Evolutionary conservation across 2,888 invertebrate species (phyloP), one percentile per base, ranked within the genome.

Genomic region (Folsomia manolachei): DNA sequence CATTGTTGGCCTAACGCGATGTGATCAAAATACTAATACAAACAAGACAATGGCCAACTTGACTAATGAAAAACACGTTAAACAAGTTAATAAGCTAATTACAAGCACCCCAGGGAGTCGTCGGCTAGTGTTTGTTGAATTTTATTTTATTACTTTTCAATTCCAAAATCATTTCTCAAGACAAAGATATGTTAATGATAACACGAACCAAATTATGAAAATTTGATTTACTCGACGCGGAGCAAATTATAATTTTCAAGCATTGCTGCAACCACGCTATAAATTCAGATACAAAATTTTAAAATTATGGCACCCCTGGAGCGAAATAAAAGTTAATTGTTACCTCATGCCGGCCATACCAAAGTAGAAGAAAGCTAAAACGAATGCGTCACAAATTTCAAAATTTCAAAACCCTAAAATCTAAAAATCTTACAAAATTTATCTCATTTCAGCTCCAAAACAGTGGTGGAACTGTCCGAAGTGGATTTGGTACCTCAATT

Each of bases 71-170:
- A 21, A 56, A 56, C 56, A 56, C 56, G 56, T 56, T 56, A 19
- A 21, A 56, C 56, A n/a, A 56, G 56, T 56, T 56, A 56, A 56
- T 56, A 56, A 56, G 56, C 18, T 56, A 56, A 56, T 56, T 56
- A 56, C 14, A 39, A n/a, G 11, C 56, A 7, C 56, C 21, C 4
- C n/a, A n/a, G 56, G 56, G 56, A n/a, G 18, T 14, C 19, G 11
- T 56, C 39, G 39, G n/a, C n/a, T n/a, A n/a, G 51, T 51, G 51
- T 9, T 51, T 51, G 51, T 51, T 51, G 18, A 51, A 51, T 51
- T 51, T 9, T 9, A n/a, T n/a, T n/a, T n/a, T n/a, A n/a, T n/a
- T n/a, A n/a, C n/a, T n/a, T n/a, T n/a, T n/a, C n/a, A n/a, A n/a
- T n/a, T n/a, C n/a, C n/a, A n/a, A n/a, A n/a, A 39, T 39, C 39